Evolutionary conservation across 2,888 invertebrate genomes (phyloP).

Genomic region (Neoitamus cyanurus): DNA sequence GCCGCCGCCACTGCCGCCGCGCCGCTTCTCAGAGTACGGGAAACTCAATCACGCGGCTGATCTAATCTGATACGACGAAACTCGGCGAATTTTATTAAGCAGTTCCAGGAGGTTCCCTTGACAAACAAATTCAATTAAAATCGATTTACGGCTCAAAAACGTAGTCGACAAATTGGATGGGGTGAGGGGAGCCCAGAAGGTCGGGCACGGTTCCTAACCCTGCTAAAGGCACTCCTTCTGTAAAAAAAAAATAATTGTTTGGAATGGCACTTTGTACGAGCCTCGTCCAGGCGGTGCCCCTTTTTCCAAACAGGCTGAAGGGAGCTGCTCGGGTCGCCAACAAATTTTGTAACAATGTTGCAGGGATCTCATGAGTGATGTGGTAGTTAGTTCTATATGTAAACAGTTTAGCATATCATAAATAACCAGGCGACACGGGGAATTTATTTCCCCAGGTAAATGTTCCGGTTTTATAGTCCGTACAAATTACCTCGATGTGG

Average conservation of each 20-base stretch:
- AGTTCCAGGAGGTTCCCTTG: not conserved
- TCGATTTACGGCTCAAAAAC: constrained; percentile 34
- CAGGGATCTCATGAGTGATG: constrained; percentile 34
- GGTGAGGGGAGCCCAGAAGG: not conserved
- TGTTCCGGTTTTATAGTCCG: constrained; percentile 47
- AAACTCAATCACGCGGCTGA: constrained; percentile 1
- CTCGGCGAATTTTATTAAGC: constrained; percentile 14
- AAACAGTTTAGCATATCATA: constrained; percentile 50
- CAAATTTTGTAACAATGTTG: constrained; percentile 17
- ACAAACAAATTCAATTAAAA: constrained; percentile 45
- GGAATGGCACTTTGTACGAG: constrained; percentile 16
- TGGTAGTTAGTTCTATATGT: constrained; percentile 41
- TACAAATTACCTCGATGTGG: constrained; percentile 29
- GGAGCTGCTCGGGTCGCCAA: not conserved
- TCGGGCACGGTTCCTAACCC: not conserved
- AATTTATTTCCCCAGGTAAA: constrained; percentile 49
- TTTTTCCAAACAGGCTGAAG: not conserved
- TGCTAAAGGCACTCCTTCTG: not conserved
- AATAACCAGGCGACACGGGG: constrained; percentile 48
- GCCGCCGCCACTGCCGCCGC: not conserved
- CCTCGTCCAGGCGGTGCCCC: not conserved
- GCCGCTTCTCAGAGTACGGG: not conserved
- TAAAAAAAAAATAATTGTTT: constrained; percentile 14
- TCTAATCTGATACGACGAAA: not conserved
- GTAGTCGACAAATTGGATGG: not conserved